phyloP scores from a whole-genome alignment of 2,888 invertebrate genomes.

The Cheilosia soror region DNA sequence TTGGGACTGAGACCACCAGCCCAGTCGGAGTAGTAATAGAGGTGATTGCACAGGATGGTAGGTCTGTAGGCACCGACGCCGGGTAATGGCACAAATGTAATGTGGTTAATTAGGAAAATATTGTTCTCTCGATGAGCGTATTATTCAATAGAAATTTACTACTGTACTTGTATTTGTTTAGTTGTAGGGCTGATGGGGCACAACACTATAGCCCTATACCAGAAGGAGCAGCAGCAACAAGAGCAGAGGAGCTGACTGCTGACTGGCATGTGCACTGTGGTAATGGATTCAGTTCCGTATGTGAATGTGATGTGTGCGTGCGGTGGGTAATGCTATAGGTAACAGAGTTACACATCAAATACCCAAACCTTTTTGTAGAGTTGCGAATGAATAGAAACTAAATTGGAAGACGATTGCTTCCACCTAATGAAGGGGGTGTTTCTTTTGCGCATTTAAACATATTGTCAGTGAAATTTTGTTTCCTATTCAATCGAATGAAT shows the following conservation, averaged over 20 bases:
- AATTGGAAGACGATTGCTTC: constrained; percentile 66
- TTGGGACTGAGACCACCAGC: background rate
- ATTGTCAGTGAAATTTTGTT: constrained; percentile 52
- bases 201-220: background rate
- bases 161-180: constrained; percentile 63
- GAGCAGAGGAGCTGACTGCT: background rate
- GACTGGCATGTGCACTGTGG: constrained; percentile 28
- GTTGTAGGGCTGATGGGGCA: constrained; percentile 14
- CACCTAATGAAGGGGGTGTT: constrained; percentile 45
- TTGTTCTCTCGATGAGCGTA: constrained; percentile 77
- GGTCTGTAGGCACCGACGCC: constrained; percentile 57
- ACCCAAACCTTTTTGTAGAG: constrained; percentile 13
- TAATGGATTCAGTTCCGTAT: constrained; percentile 49
- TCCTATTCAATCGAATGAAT: constrained; percentile 19
- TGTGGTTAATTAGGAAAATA: constrained; percentile 79
- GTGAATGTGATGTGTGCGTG: constrained; percentile 38
- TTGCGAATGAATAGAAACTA: constrained; percentile 64
- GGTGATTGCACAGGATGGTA: constrained; percentile 61
- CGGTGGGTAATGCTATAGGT: constrained; percentile 42
- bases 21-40: constrained; percentile 31
- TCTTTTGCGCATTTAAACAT: constrained; percentile 59
- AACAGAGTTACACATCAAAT: constrained; percentile 32
- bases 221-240: background rate
- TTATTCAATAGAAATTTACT: constrained; percentile 72
- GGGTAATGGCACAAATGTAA: constrained; percentile 76